phyloP scores from a whole-genome alignment of 2,888 invertebrate genomes.

The Myopa tessellatipennis region DNA sequence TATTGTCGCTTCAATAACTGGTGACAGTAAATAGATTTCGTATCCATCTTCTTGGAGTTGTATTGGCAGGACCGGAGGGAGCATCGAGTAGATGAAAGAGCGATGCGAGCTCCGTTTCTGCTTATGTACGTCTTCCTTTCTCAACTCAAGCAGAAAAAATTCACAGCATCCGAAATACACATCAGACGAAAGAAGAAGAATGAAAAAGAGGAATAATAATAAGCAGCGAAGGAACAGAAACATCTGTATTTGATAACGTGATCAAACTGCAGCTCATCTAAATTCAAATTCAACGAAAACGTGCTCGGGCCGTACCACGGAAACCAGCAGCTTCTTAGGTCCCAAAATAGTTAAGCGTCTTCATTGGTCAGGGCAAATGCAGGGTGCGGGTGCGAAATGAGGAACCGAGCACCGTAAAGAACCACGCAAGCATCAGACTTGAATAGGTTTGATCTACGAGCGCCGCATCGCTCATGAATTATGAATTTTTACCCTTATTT shows the following conservation, averaged over 20 bases:
- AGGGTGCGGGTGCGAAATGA: background rate
- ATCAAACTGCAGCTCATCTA: slow-evolving; percentile 30
- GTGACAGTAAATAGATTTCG: slow-evolving; percentile 22
- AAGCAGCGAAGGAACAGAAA: background rate
- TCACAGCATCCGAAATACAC: background rate
- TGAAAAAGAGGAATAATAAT: too few relatives aligned
- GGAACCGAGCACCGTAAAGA: background rate
- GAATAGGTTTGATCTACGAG: slow-evolving; percentile 18
- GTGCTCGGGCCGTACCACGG: background rate
- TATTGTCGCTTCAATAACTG: slow-evolving; percentile 18
- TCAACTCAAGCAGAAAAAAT: slow-evolving; percentile 13
- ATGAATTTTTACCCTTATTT: slow-evolving; percentile 11
- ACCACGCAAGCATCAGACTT: background rate
- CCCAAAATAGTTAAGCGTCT: background rate
- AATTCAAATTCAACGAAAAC: slow-evolving; percentile 18
- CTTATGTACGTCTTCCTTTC: background rate
- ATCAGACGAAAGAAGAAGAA: background rate
- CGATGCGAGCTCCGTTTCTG: background rate
- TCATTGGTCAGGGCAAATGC: background rate
- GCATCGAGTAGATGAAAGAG: too few relatives aligned
- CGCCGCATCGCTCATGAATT: slow-evolving; percentile 20
- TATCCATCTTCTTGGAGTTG: background rate
- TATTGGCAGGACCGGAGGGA: background rate
- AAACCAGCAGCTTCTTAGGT: background rate
- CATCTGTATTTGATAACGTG: slow-evolving; percentile 22